Evolutionary conservation across 2,113 vertebrate genomes (phyloP).

Genomic region (Melanostigma gelatinosum): DNA sequence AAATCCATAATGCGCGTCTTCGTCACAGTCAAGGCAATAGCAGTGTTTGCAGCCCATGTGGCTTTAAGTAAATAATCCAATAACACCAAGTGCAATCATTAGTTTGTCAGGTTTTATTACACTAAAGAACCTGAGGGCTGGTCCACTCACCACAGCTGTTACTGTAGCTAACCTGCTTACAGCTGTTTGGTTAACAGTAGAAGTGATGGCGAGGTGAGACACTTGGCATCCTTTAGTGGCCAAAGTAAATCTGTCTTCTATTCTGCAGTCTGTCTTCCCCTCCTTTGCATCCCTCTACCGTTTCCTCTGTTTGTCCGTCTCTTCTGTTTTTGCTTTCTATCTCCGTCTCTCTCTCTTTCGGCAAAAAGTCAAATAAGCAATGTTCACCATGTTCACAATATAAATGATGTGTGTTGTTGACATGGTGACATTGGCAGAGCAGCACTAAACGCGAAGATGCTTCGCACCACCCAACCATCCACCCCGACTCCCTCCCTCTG

Average conservation of each 20-base stretch:
- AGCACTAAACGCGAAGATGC: neutral
- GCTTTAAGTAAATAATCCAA: constrained; percentile 61
- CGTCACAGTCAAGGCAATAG: constrained; percentile 22
- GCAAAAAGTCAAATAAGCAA: too few species aligned
- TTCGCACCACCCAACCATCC: neutral
- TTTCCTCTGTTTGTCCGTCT: neutral
- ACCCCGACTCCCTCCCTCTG: neutral
- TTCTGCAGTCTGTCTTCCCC: neutral
- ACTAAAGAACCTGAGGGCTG: constrained; percentile 37
- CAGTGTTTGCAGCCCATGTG: constrained; percentile 37
- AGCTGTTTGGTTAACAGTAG: constrained; percentile 39
- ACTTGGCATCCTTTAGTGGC: neutral
- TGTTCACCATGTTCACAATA: neutral
- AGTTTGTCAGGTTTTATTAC: constrained; percentile 71
- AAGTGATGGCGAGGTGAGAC: constrained; percentile 5
- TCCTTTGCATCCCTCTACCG: neutral
- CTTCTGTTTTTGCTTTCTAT: neutral
- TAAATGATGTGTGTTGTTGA: neutral
- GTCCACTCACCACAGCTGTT: constrained; percentile 21
- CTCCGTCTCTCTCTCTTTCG: neutral
- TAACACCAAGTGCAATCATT: constrained; percentile 62
- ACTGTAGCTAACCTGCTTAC: constrained; percentile 27
- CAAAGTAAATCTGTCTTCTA: neutral
- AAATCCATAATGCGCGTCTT: constrained; percentile 54
- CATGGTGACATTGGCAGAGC: neutral